A percentile compares a stretch with the other conserved stretches of the same genome.
Evolutionary conservation across 1,140 invertebrate genomes (phyloP).

Genomic region (Notospermus geniculatus): DNA sequence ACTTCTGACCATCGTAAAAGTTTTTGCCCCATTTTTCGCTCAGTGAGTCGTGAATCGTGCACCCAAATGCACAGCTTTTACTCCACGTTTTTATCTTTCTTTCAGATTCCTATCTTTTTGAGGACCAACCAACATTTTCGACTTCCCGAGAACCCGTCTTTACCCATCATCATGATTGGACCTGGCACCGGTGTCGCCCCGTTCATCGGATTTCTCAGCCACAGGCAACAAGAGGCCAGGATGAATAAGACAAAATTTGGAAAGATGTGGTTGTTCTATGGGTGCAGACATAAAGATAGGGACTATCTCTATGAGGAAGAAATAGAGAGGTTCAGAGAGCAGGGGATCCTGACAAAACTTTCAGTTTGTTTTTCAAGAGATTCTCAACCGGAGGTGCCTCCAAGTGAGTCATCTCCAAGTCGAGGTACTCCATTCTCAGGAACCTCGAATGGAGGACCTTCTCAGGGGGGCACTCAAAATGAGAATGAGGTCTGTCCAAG

Average conservation of each 20-base stretch:
- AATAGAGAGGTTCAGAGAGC: conserved; percentile 37
- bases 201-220: conserved; percentile 58
- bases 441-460: too few relatives aligned
- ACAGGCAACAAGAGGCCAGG: conserved; percentile 47
- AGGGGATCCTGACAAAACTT: conserved; percentile 47
- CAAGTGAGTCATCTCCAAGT: too few relatives aligned
- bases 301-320: conserved; percentile 56
- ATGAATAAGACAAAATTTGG: conserved; percentile 23
- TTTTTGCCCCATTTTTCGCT: too few relatives aligned
- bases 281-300: conserved; percentile 52
- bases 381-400: too few relatives aligned
- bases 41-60: too few relatives aligned
- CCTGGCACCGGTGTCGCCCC: conserved; percentile 55
- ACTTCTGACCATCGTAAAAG: too few relatives aligned
- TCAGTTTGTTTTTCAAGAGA: conserved; percentile 55
- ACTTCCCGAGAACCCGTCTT: conserved; percentile 35
- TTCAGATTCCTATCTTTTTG: conserved; percentile 44
- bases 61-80: too few relatives aligned
- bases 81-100: too few relatives aligned
- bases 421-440: too few relatives aligned
- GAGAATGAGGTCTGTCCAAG: conserved; percentile 31
- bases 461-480: too few relatives aligned
- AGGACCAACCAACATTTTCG: conserved; percentile 46
- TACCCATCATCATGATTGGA: conserved; percentile 50
- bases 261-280: conserved; percentile 54